Conservation (phyloP, 2,113 vertebrate genomes). For the Paedocypris sp. region DNA sequence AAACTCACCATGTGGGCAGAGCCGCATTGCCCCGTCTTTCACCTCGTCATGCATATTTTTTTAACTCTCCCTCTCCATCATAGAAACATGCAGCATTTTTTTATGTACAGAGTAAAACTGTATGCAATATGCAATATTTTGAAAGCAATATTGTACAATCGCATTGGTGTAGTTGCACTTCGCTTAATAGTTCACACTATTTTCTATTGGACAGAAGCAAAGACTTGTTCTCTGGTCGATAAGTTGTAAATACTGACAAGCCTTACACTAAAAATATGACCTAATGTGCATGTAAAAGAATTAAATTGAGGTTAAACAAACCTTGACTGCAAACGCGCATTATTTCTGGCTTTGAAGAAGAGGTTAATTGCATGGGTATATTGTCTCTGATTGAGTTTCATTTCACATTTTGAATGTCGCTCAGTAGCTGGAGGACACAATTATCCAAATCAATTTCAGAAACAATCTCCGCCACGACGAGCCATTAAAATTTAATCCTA, state of each 20-base stretch:
- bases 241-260: neutral
- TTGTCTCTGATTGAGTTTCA: conserved; percentile 22
- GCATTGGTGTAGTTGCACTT: too few relatives aligned
- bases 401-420: conserved; percentile 21
- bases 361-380: conserved; percentile 1
- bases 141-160: too few relatives aligned
- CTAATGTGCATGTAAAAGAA: neutral
- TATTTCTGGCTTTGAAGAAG: neutral
- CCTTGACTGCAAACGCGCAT: neutral
- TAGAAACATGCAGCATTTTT: neutral
- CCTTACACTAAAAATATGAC: neutral
- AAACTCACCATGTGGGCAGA: conserved; percentile 63
- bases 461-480: conserved; percentile 41
- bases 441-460: conserved; percentile 48
- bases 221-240: too few relatives aligned
- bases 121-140: too few relatives aligned
- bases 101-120: too few relatives aligned
- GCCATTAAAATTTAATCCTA: conserved; percentile 60
- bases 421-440: conserved; percentile 42
- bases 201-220: too few relatives aligned
- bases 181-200: too few relatives aligned
- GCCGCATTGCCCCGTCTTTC: conserved; percentile 55
- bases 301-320: neutral
- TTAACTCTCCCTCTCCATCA: conserved; percentile 41
- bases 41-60: conserved; percentile 55